Evolutionary conservation across 2,888 invertebrate genomes (phyloP).

Genomic region (Gisinianus flammeolus): DNA sequence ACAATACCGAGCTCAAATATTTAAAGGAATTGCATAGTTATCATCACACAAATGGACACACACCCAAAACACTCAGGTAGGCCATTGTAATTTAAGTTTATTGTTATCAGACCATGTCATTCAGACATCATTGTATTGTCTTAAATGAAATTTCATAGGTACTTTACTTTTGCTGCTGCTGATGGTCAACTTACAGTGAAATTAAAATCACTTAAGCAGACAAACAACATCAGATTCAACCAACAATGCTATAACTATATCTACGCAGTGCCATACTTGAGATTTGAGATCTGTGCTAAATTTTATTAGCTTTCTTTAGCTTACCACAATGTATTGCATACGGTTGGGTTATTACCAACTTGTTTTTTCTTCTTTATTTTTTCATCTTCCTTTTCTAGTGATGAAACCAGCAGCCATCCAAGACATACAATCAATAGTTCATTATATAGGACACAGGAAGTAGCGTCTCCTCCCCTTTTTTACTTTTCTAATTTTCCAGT

Average conservation of each 20-base stretch:
- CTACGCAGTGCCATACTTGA: not conserved
- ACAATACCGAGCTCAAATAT: too few species aligned
- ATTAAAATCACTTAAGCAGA: slow-evolving; percentile 12
- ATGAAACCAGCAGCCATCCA: slow-evolving; percentile 3
- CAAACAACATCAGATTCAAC: not conserved
- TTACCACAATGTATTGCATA: not conserved
- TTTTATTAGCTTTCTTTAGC: not conserved
- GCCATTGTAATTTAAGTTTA: slow-evolving; percentile 10
- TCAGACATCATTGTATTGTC: not conserved
- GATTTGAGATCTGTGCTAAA: slow-evolving; percentile 5
- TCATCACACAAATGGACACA: not conserved
- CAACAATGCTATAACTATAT: not conserved
- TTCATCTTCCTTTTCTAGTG: not conserved
- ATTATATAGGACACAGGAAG: too few species aligned
- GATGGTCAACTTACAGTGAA: slow-evolving; percentile 3
- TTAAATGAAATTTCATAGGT: slow-evolving; percentile 3
- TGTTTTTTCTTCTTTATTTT: slow-evolving; percentile 1
- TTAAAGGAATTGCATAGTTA: not conserved
- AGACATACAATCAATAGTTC: not conserved
- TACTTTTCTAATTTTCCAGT: too few species aligned
- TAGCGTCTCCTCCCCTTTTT: too few species aligned
- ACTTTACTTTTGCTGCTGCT: not conserved
- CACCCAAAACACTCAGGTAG: not conserved
- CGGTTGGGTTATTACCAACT: not conserved
- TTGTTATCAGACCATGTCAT: slow-evolving; percentile 14